phyloP scores from a whole-genome alignment of 2,797 vertebrate species.

The Phalanger gymnotis region DNA sequence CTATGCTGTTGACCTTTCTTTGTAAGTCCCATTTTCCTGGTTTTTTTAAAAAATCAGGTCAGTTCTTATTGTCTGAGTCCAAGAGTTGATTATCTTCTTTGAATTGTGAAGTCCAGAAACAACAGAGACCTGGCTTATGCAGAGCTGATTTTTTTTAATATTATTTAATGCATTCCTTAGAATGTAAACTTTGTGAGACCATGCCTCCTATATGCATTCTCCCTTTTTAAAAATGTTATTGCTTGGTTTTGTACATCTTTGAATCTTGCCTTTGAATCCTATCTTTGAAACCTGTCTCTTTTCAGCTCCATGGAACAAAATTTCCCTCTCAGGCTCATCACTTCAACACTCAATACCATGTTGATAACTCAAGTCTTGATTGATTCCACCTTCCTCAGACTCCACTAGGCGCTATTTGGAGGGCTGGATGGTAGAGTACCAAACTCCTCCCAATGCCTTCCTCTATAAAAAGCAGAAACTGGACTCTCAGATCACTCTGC shows the following conservation, averaged over 20 bases:
- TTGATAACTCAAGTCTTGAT: background rate
- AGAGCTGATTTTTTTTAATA: background rate
- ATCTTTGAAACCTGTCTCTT: background rate
- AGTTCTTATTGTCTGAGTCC: background rate
- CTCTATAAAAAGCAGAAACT: background rate
- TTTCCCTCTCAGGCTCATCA: background rate
- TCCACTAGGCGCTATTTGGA: background rate
- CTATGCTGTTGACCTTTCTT: background rate
- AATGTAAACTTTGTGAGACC: background rate
- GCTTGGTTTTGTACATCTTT: background rate
- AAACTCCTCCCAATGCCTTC: background rate
- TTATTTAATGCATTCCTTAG: background rate
- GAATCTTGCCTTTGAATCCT: background rate
- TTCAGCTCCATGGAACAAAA: background rate
- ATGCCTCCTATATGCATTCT: background rate
- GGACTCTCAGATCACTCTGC: background rate
- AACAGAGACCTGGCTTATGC: background rate
- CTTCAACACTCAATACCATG: background rate
- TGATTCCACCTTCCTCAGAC: background rate
- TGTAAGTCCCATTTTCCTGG: background rate
- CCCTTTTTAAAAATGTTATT: background rate
- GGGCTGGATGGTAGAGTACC: background rate
- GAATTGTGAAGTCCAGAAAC: background rate
- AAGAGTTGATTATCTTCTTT: background rate
- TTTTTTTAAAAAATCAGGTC: background rate